These are phyloP conservation scores for Hippocampus comes DNA, from an alignment of 2,113 vertebrate genomes.

Conservation along the genomic window DNA sequence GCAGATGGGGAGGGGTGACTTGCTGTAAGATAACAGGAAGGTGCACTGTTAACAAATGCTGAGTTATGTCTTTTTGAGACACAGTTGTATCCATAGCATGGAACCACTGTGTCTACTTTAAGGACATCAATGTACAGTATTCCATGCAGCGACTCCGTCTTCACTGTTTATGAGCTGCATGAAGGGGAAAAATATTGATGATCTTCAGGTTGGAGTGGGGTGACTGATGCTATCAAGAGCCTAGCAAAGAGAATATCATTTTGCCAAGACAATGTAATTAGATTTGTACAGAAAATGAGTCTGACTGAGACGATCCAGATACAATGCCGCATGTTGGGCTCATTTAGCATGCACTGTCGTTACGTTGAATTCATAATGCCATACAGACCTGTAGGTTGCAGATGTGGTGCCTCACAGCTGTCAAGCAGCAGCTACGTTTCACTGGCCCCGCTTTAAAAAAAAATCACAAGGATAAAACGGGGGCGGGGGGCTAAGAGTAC, in stretches of 20 bases:
- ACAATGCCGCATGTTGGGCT: background rate
- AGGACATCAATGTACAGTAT: background rate
- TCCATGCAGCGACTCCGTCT: background rate
- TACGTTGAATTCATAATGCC: conserved; percentile 10
- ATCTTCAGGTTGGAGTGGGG: background rate
- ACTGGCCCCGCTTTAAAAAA: conserved; percentile 19
- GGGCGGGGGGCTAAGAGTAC: background rate
- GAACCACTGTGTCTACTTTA: background rate
- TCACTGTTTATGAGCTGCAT: conserved; percentile 3
- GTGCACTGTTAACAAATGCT: conserved; percentile 28
- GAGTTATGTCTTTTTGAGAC: conserved; percentile 13
- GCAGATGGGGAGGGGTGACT: conserved; percentile 24
- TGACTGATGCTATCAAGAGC: conserved; percentile 22
- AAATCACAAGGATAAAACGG: conserved; percentile 17
- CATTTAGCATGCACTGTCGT: background rate
- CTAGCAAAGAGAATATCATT: conserved; percentile 7
- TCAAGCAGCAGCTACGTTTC: conserved; percentile 54
- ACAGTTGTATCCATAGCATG: background rate
- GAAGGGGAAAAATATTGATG: conserved; percentile 10
- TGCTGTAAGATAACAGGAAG: conserved; percentile 32
- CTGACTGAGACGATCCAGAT: background rate
- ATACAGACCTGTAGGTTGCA: conserved; percentile 65
- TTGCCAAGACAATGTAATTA: background rate
- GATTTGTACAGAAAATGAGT: background rate
- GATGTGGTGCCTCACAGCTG: conserved; percentile 49